Evolutionary conservation across 2,113 vertebrate species (phyloP).

Genomic region (Hydrolagus affinis): DNA sequence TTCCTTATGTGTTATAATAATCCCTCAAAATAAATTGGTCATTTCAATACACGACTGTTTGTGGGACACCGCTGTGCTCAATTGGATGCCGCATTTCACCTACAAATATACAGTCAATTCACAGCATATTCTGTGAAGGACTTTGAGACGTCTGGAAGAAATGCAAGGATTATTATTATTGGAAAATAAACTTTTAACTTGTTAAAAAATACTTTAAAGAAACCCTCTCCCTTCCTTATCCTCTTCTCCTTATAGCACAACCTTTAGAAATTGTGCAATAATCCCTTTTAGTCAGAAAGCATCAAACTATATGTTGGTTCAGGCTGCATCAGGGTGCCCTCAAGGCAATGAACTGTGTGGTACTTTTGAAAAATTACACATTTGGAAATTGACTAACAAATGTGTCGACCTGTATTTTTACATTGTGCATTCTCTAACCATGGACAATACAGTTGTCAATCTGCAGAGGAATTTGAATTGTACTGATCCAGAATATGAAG

Average conservation of each 20-base stretch:
- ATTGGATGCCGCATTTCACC: no score
- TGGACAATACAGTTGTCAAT: background rate
- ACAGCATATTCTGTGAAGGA: no score
- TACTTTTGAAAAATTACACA: background rate
- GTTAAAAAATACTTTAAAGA: no score
- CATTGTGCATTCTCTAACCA: background rate
- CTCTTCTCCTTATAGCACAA: background rate
- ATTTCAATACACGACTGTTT: no score
- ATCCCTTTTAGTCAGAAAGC: background rate
- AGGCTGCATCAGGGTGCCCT: background rate
- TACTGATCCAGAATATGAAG: background rate
- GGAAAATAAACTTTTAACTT: no score
- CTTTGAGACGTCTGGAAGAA: no score
- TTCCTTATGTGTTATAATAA: no score
- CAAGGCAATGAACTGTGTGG: background rate
- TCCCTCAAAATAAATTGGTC: no score
- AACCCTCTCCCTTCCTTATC: background rate
- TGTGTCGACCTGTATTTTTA: background rate
- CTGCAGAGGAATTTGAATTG: background rate
- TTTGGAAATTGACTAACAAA: background rate
- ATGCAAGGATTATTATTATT: no score
- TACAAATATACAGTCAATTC: no score
- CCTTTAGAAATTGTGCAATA: background rate
- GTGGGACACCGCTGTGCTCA: no score
- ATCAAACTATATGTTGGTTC: background rate